Percentiles rank a stretch among this genome's conserved stretches.
Evolutionary conservation across 2,113 vertebrate species (phyloP).

Genomic region (Neolamprologus hecqui): DNA sequence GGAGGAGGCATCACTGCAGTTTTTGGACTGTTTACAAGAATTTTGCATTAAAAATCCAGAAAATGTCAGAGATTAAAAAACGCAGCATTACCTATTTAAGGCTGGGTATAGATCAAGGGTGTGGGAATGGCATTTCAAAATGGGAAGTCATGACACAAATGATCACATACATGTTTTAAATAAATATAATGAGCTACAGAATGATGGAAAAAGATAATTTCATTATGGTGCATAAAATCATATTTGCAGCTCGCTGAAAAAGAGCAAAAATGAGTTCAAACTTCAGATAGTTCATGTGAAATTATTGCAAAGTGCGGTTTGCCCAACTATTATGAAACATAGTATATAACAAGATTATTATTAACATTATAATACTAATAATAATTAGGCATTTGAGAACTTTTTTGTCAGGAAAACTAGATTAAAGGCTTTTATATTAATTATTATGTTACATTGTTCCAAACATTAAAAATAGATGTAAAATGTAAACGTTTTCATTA

Average conservation of each 20-base stretch:
- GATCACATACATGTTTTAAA: accelerated
- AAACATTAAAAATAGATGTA: not conserved
- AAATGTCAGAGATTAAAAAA: not conserved
- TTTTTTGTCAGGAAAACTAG: not conserved
- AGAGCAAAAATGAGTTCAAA: not conserved
- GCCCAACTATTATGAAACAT: not conserved
- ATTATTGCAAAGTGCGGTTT: not conserved
- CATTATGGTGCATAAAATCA: not conserved
- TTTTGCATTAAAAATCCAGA: not conserved
- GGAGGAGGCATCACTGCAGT: constrained; percentile 55
- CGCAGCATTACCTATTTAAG: not conserved
- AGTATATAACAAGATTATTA: not conserved
- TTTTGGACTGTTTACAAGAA: not conserved
- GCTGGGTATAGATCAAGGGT: not conserved
- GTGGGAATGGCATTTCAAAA: not conserved
- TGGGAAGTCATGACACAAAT: not conserved
- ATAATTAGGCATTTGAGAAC: not conserved
- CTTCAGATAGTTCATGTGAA: not conserved
- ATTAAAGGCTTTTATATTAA: not conserved
- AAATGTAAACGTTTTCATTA: not conserved
- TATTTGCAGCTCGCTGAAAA: accelerated
- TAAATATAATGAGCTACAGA: not conserved
- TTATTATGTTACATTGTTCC: not conserved
- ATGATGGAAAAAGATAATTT: not conserved
- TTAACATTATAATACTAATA: not conserved